Base-by-base conservation (phyloP, 2,888 invertebrate species). In the Latrodectus elegans region DNA sequence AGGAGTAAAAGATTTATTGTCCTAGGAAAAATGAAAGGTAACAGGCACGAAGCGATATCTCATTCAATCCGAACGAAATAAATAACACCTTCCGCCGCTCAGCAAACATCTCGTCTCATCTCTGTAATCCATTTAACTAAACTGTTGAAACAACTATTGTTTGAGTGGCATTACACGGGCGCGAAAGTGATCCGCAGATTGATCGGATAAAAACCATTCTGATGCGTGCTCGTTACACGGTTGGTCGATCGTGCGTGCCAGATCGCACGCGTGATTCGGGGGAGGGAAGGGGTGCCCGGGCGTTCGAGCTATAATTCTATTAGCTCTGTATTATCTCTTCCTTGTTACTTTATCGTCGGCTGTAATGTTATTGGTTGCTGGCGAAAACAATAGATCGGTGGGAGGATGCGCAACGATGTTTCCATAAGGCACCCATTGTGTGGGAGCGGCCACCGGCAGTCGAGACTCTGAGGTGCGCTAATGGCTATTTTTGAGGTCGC, bases 401-500 rank as follows among this genome's bases (percentile, higher is more conserved):
- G 38, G 38, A 38, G 38, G 38, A 38, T 38, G 38, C 38, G 38
- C 38, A 38, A 38, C 38, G 38, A 6, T 22, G 70, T 70, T 38
- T 52, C 79, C 81, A 81, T 74, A 81, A 67, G 60, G 81, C 74
- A 49, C 81, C 26, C 51, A 55, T 73, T 65, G 53, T 52, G 74
- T 12, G 55, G 81, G 81, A 67, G 81, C 81, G 81, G 82, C 67
- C 53, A 75, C 82, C 17, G 75, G 74, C 70, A 74, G 74, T 53
- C 38, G 67, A 26, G 22, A 12, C 49, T n/a, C 49, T 65, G n/a
- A 52, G 70, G 75, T 74, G 68, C 49, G 75, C 55, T n/a, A n/a
- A 22, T 65, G 81, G 73, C 81, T 49, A 65, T 72, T 73, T 80
- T 22, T 77, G 77, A 68, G 77, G 77, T 68, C 64, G 72, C 68